Base-by-base conservation (phyloP, 2,797 vertebrate species). In the Gymnothorax javanicus region DNA sequence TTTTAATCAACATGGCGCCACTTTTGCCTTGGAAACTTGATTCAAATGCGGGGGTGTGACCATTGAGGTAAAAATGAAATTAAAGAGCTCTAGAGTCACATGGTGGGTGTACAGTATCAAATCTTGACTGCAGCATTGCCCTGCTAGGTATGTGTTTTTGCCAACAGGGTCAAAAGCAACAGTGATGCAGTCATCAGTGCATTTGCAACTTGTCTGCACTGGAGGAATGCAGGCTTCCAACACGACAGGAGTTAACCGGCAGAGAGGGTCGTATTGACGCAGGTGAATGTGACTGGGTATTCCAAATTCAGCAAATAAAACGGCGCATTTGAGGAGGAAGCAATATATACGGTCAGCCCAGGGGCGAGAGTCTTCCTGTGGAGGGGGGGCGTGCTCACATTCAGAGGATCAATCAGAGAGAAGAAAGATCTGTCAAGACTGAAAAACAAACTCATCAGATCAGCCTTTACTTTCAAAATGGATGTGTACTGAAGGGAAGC, bases 341-440 rank as follows among this genome's bases (percentile, higher is more conserved):
- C 9, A 71, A 71, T 13, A 71, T 13, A 71, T 25, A 6, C 23
- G 13, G 69, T 33, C 25, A 3, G 69, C 5, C 33, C 13, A 8
- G 4, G 27, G 69, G 33, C 27, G 12, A 11, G 27, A 33, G 25
- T 11, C n/a, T 11, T 17, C 13, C 17, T 33, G 25, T 77, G 13
- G 79, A 73, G 82, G 60, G 54, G 50, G 86, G 75, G 56, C 2
- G 33, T 86, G 71, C 86, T 87, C 58, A 56, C 27, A 9, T 69
- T 59, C 85, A 89, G 86, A 81, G 77, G 87, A 89, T 88, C 87
- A 89, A 89, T 88, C 87, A 89, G 62, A 85, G 90, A 82, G 86
- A 88, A 23, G 33, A 84, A 90, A 54, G 87, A 73, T 88, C 85
- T 89, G 89, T 89, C 89, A 90, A 71, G 33, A 43, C 33, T 43